Evolutionary conservation across 2,113 vertebrate genomes (phyloP), one percentile per base, ranked within the genome.

Genomic region (Sylvilagus bachmani): DNA sequence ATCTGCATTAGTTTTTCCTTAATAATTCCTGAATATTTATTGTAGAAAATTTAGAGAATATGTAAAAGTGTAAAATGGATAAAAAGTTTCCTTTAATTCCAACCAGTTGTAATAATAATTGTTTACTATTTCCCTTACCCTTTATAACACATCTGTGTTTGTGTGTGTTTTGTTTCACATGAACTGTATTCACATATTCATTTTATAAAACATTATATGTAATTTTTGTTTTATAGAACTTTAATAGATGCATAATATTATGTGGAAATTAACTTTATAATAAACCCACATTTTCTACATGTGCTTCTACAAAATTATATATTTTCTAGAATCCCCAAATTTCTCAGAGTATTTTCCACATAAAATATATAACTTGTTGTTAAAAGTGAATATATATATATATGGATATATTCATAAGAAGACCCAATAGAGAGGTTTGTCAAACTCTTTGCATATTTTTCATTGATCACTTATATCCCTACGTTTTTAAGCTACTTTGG

Each of bases 301-400:
- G 62, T 66, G 55, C 29, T 84, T 75, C 6, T 49, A 11, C 22
- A 70, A 69, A 70, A 3, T 13, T 70, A 33, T 36, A 16, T 91
- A 22, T 2, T 22, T 89, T 75, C 51, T 80, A 77, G 31, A 81
- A 91, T 58, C 24, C 74, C 22, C 9, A 44, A 79, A 33, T 22
- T 64, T 16, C 33, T 82, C 11, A 51, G n/a, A 85, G n/a, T 67
- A 62, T 80, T 84, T 91, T 67, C 86, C 31, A 90, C 24, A 75
- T 31, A 16, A 78, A 51, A 58, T 49, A 29, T 53, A 74, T 64
- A n/a, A 49, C n/a, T 86, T 3, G 5, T 49, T 85, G 4, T 89
- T 85, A 88, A 90, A 75, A 79, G 71, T 53, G 19, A 84, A 74
- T 49, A n/a, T 7, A 67, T 84, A 67, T 62, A 14, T 14, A 70